Percentiles rank a stretch among this genome's conserved stretches.
Evolutionary conservation across 2,797 vertebrate genomes (phyloP).

Genomic region (Sebastolobus altivelis): DNA sequence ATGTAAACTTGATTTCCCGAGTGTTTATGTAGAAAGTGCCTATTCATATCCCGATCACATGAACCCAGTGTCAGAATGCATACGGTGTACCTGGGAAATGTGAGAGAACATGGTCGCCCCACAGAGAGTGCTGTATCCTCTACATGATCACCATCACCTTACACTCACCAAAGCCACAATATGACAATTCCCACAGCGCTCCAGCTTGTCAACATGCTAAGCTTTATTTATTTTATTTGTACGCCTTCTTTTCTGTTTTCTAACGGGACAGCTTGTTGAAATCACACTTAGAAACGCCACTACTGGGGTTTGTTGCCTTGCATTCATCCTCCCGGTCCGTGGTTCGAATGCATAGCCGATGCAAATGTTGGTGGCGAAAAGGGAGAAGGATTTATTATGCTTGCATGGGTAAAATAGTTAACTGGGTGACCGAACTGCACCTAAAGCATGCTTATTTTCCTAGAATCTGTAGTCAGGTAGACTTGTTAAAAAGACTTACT

Average conservation of each 20-base stretch:
- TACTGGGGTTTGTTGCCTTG: conserved; percentile 84
- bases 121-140: conserved; percentile 56
- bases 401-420: conserved; percentile 91
- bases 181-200: conserved; percentile 46
- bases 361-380: conserved; percentile 74
- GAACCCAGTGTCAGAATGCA: conserved; percentile 74
- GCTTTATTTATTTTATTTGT: conserved; percentile 44
- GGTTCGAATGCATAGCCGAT: conserved; percentile 81
- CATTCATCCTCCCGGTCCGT: conserved; percentile 80
- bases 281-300: conserved; percentile 76
- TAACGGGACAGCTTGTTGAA: conserved; percentile 79
- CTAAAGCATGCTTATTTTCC: conserved; percentile 91
- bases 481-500: conserved; percentile 84
- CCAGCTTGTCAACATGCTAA: conserved; percentile 63
- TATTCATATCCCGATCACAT: conserved; percentile 86
- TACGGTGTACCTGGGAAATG: conserved; percentile 60
- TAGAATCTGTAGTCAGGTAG: conserved; percentile 88
- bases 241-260: conserved; percentile 59
- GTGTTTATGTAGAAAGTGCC: conserved; percentile 91
- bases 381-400: conserved; percentile 86
- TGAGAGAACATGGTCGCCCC: conserved; percentile 42
- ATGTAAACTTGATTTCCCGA: conserved; percentile 81
- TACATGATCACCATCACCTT: conserved; percentile 47
- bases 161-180: conserved; percentile 41
- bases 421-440: conserved; percentile 86